Percentiles rank a stretch among this genome's conserved stretches.
Evolutionary conservation across 2,797 vertebrate genomes (phyloP).

Genomic region (Apogon hyalosoma): DNA sequence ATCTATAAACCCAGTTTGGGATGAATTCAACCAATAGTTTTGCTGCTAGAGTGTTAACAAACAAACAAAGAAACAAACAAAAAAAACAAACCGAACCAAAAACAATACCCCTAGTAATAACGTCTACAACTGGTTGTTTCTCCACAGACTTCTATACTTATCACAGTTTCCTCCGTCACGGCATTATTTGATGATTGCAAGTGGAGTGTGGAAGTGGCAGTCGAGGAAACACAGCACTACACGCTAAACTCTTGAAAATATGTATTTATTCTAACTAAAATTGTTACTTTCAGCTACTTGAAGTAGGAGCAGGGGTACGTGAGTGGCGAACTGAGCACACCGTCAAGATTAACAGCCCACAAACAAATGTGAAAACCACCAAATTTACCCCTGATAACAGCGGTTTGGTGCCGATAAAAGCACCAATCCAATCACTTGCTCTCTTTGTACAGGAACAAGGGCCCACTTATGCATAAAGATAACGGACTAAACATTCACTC

Average conservation of each 20-base stretch:
- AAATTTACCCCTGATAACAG: constrained; percentile 13
- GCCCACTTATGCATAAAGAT: background rate
- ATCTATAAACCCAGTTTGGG: no score
- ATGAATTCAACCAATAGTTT: no score
- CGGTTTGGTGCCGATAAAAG: background rate
- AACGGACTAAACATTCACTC: background rate
- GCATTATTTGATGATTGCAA: background rate
- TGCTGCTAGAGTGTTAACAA: no score
- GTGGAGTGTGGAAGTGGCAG: background rate
- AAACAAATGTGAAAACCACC: constrained; percentile 14
- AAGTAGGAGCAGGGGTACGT: background rate
- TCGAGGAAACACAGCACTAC: background rate
- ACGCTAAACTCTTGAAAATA: background rate
- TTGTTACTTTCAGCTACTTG: background rate
- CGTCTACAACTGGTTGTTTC: no score
- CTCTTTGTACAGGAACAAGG: background rate
- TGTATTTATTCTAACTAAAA: background rate
- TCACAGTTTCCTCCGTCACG: no score
- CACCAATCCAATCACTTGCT: background rate
- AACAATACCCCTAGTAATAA: no score
- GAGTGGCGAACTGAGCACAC: constrained; percentile 1
- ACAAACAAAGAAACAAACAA: no score
- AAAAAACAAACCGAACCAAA: no score
- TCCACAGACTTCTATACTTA: no score
- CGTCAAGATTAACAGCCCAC: constrained; percentile 31